A percentile compares a stretch with the other conserved stretches of the same genome.
These are phyloP conservation scores for Listrodromus nycthemerus DNA, from an alignment of 2,888 invertebrate genomes.

Conservation along the genomic window DNA sequence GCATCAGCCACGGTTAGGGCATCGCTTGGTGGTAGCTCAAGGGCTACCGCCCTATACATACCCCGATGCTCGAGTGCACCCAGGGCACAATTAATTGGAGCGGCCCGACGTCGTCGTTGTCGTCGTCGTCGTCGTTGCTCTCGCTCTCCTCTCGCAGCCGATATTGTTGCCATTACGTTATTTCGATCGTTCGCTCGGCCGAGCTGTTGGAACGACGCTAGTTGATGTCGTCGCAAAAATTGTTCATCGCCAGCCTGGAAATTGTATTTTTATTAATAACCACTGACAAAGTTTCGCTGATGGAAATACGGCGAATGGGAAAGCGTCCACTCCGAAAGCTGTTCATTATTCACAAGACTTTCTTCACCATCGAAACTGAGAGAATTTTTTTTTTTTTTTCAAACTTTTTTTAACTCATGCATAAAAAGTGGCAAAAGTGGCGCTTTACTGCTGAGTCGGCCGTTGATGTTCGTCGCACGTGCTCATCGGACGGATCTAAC, in stretches of 20 bases:
- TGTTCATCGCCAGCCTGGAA: conserved; percentile 54
- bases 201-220: conserved; percentile 41
- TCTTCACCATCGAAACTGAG: background rate
- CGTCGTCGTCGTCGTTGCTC: conserved; percentile 13
- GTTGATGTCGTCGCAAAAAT: conserved; percentile 50
- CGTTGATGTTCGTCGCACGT: too few species aligned
- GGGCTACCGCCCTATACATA: conserved; percentile 2
- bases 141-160: conserved; percentile 33
- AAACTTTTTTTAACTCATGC: background rate
- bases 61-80: conserved; percentile 50
- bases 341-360: too few species aligned
- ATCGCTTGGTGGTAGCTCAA: conserved; percentile 28
- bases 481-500: too few species aligned
- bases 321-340: background rate
- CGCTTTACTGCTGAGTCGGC: too few species aligned
- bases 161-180: conserved; percentile 51
- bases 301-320: background rate
- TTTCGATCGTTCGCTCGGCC: conserved; percentile 62
- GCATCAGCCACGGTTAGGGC: background rate
- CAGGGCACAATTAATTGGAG: conserved; percentile 64
- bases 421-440: too few species aligned
- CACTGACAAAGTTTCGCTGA: background rate
- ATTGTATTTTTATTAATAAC: conserved; percentile 61
- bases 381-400: background rate
- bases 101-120: conserved; percentile 51